A percentile compares a stretch with the other conserved stretches of the same genome.
phyloP scores from a whole-genome alignment of 2,888 invertebrate species.

The Lobophora halterata region DNA sequence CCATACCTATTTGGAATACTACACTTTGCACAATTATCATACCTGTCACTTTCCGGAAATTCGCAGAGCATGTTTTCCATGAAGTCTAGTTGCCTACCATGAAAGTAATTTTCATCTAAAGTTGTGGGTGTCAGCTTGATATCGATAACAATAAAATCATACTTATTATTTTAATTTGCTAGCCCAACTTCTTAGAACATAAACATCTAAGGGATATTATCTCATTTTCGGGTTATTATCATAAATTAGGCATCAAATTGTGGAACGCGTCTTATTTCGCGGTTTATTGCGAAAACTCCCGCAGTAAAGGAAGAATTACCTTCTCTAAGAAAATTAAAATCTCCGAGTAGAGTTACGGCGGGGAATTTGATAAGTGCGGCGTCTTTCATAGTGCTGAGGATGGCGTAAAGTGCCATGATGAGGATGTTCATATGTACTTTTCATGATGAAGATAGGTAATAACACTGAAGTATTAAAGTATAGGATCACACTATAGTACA shows the following conservation, averaged over 20 bases:
- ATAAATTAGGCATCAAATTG: slow-evolving; percentile 32
- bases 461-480: no score
- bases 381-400: slow-evolving; percentile 4
- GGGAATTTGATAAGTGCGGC: slow-evolving; percentile 15
- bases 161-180: slow-evolving; percentile 2
- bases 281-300: slow-evolving; percentile 25
- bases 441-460: no score
- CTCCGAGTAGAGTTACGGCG: slow-evolving; percentile 11
- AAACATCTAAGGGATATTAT: slow-evolving; percentile 18
- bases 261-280: slow-evolving; percentile 30
- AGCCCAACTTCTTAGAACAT: slow-evolving; percentile 3
- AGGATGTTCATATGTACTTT: no score
- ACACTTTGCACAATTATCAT: no score
- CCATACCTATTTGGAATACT: no score
- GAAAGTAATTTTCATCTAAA: no score
- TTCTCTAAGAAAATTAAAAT: slow-evolving; percentile 15
- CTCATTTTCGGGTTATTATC: slow-evolving; percentile 32
- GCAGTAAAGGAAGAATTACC: slow-evolving; percentile 25
- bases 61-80: no score
- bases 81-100: no score
- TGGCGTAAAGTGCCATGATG: neutral
- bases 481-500: no score
- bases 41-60: no score
- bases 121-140: no score
- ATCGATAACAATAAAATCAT: slow-evolving; percentile 6